A percentile compares a stretch with the other conserved stretches of the same genome.
Conservation (phyloP, 2,113 vertebrate genomes). For the Chaenocephalus aceratus region DNA sequence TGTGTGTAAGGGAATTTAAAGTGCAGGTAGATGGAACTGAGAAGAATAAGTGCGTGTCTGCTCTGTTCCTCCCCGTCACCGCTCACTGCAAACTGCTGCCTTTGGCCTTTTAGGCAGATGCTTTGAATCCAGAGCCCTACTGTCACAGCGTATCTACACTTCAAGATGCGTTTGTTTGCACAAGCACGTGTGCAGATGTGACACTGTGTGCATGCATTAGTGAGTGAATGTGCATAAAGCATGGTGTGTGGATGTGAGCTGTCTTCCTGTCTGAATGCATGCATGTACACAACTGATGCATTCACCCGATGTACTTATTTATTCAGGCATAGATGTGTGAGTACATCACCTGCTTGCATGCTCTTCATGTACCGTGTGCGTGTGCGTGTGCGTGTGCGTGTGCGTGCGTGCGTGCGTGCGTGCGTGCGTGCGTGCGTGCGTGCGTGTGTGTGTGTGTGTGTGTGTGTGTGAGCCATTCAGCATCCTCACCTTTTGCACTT, state of each 20-base stretch:
- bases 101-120: slow-evolving; percentile 37
- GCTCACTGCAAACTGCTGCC: background rate
- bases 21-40: slow-evolving; percentile 12
- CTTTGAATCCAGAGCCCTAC: slow-evolving; percentile 40
- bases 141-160: slow-evolving; percentile 40
- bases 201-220: slow-evolving; percentile 9
- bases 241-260: background rate
- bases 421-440: too few relatives aligned
- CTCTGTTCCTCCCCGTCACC: slow-evolving; percentile 27
- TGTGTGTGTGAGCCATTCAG: background rate
- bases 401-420: too few relatives aligned
- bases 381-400: too few relatives aligned
- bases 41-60: slow-evolving; percentile 14
- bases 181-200: background rate
- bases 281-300: slow-evolving; percentile 7
- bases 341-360: background rate
- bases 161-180: slow-evolving; percentile 33
- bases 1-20: slow-evolving; percentile 10
- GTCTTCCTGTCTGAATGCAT: slow-evolving; percentile 17
- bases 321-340: slow-evolving; percentile 22
- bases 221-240: slow-evolving; percentile 3
- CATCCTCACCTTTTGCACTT: background rate
- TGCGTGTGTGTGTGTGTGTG: too few relatives aligned
- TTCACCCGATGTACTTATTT: slow-evolving; percentile 1
- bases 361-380: too few relatives aligned